Evolutionary conservation across 2,113 vertebrate genomes (phyloP), one percentile per base, ranked within the genome.

Genomic region (Tachycineta bicolor): DNA sequence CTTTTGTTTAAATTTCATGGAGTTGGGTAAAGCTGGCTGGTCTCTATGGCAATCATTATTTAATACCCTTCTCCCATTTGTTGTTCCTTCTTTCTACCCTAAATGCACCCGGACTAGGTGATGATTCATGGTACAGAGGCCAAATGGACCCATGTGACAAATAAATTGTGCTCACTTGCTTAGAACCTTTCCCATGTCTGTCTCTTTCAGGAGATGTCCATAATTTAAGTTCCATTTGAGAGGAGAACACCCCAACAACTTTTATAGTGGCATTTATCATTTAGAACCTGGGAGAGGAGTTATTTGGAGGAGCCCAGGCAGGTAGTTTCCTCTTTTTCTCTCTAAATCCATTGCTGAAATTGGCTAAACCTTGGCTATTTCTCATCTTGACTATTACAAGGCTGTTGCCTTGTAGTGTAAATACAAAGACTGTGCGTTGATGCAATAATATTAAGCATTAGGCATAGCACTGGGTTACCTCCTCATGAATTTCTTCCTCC

Each of bases 151-250:
- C 59, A 80, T 9, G 53, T 80, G 91, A 73, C 2, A 5, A 90
- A 97, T 94, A 94, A 85, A 94, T 94, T 82, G 69, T 90, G 21
- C 46, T 94, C 29, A 76, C 62, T 81, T 96, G 63, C 71, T 91
- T 50, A 77, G 82, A 93, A 74, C 41, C 62, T 91, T 37, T 94
- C 77, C 81, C 0, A 0, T 80, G 85, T 58, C 75, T 91, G 46
- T 84, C 87, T 95, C 74, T 89, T 95, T 84, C 55, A 63, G 68
- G 76, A 87, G 68, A 86, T 82, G 31, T 59, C 55, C 44, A 70
- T 91, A 91, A 96, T 93, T 96, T 79, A 76, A 90, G 63, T 44
- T 86, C 34, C 53, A 77, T 91, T 85, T 95, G 84, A 91, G 89
- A 93, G 53, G 43, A 86, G 67, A 95, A 93, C 81, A 85, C 50